These are phyloP conservation scores for Epistrophella euchroma DNA, from an alignment of 2,888 invertebrate genomes.

Conservation along the genomic window DNA sequence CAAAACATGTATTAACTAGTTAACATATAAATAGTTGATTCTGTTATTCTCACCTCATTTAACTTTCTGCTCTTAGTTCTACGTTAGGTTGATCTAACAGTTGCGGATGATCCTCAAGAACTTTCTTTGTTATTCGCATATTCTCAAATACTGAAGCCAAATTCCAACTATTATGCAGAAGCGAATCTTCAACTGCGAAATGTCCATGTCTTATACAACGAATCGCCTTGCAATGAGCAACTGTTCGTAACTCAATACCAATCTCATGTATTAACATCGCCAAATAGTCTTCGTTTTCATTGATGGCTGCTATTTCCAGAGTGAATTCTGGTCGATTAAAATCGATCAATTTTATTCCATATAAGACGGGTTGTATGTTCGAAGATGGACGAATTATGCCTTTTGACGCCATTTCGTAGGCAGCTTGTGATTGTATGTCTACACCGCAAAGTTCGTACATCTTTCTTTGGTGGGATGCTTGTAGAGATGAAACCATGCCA, in stretches of 20 bases:
- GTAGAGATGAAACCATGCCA: conserved; percentile 90
- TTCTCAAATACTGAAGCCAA: conserved; percentile 88
- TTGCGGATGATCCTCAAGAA: conserved; percentile 84
- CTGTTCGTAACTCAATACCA: conserved; percentile 90
- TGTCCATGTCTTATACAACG: conserved; percentile 93
- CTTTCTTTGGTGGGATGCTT: conserved; percentile 93
- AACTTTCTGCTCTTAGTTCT: conserved; percentile 74
- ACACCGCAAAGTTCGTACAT: conserved; percentile 93
- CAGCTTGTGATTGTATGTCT: conserved; percentile 93
- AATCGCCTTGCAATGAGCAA: conserved; percentile 91
- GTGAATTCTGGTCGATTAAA: conserved; percentile 93
- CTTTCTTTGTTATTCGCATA: conserved; percentile 85
- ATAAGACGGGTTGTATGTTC: conserved; percentile 90
- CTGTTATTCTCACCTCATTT: conserved; percentile 1
- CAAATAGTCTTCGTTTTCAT: conserved; percentile 92
- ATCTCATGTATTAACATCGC: conserved; percentile 92
- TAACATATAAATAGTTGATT: not conserved
- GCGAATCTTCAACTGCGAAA: conserved; percentile 90
- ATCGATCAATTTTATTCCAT: conserved; percentile 92
- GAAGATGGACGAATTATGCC: conserved; percentile 92
- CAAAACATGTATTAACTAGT: not conserved
- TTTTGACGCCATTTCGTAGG: conserved; percentile 93
- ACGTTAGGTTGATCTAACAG: conserved; percentile 79
- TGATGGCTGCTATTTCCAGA: conserved; percentile 93
- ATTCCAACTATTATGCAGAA: conserved; percentile 93